Percentiles rank a stretch among this genome's conserved stretches.
phyloP scores from a whole-genome alignment of 53 echinoderm and acorn worm species.

The Apostichopus leukothele region DNA sequence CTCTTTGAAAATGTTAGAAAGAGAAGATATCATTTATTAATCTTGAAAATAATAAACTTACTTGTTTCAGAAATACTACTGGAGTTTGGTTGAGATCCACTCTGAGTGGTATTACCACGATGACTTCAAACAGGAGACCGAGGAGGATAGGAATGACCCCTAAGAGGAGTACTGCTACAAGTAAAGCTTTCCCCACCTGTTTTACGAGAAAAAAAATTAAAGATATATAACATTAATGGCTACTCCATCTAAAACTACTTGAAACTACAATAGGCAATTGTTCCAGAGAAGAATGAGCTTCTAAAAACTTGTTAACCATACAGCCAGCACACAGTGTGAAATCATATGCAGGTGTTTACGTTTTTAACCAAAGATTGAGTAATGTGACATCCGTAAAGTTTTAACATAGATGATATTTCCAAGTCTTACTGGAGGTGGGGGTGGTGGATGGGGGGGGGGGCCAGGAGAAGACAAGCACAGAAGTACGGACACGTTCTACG shows the following conservation, averaged over 20 bases:
- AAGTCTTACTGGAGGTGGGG: too few relatives aligned
- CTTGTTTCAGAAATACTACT: constrained; percentile 66
- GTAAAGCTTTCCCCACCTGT: constrained; percentile 79
- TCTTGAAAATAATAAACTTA: not conserved
- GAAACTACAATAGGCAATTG: not conserved
- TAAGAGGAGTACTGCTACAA: constrained; percentile 84
- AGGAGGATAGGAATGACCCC: constrained; percentile 85
- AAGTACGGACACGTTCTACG: too few relatives aligned
- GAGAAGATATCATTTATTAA: too few relatives aligned
- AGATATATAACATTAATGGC: not conserved
- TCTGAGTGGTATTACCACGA: constrained; percentile 88
- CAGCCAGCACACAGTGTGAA: too few relatives aligned
- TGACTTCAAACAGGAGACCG: constrained; percentile 88
- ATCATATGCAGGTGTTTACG: too few relatives aligned
- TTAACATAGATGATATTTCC: too few relatives aligned
- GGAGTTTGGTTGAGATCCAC: constrained; percentile 86
- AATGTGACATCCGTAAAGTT: too few relatives aligned
- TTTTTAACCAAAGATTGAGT: too few relatives aligned
- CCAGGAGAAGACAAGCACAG: not conserved
- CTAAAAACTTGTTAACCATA: too few relatives aligned
- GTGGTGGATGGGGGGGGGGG: not conserved
- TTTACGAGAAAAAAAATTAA: not conserved
- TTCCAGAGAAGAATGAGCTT: too few relatives aligned
- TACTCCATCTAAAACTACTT: not conserved
- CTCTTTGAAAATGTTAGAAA: too few relatives aligned